Conservation (phyloP, 2,113 vertebrate genomes). For the Hyperoodon ampullatus region DNA sequence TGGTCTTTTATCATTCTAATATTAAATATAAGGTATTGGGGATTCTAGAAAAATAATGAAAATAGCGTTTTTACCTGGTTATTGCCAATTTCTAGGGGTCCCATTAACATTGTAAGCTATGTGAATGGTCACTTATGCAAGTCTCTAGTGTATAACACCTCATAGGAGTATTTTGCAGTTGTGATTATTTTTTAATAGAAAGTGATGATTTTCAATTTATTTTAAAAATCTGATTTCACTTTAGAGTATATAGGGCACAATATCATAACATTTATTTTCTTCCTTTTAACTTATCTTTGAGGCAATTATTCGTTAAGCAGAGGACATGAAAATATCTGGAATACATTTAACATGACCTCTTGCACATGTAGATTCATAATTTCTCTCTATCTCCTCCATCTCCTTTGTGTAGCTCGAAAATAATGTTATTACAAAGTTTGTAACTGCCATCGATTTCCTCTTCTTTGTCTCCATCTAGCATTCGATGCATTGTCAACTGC, state of each 20-base stretch:
- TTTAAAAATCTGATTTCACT: neutral
- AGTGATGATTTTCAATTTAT: neutral
- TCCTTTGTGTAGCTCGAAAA: neutral
- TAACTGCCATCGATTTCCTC: neutral
- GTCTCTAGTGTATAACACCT: neutral
- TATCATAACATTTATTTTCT: neutral
- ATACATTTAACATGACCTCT: neutral
- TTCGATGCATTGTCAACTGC: neutral
- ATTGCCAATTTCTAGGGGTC: neutral
- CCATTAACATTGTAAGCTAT: neutral
- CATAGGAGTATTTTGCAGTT: neutral
- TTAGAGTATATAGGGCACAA: neutral
- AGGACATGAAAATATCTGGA: neutral
- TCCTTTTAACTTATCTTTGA: neutral
- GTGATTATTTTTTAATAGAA: neutral
- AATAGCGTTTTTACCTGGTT: neutral
- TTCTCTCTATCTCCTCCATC: fast-evolving
- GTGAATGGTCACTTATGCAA: neutral
- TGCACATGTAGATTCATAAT: neutral
- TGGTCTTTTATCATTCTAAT: neutral
- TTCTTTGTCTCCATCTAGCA: neutral
- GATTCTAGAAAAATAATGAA: neutral
- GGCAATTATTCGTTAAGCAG: neutral
- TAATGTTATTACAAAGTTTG: neutral
- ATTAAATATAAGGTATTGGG: neutral